Percentiles rank a stretch among this genome's conserved stretches.
These are phyloP conservation scores for Gasterosteus aculeatus DNA, from an alignment of 2,113 vertebrate genomes.

Conservation along the genomic window DNA sequence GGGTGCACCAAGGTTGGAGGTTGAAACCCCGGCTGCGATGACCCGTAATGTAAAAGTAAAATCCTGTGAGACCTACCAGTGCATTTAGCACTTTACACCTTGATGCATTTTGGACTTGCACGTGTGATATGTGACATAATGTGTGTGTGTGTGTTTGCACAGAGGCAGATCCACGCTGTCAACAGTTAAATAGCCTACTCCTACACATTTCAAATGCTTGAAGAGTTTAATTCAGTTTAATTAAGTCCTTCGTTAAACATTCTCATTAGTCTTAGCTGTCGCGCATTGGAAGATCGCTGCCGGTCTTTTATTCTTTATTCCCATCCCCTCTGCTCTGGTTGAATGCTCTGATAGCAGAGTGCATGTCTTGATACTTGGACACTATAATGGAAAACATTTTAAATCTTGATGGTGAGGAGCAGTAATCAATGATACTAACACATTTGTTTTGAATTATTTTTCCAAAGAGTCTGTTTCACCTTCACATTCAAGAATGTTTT, in stretches of 20 bases:
- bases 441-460: background rate
- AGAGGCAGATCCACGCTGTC: slow-evolving; percentile 10
- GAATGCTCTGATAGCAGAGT: background rate
- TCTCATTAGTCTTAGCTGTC: background rate
- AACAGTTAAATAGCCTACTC: no score
- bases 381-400: background rate
- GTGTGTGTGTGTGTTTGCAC: slow-evolving; percentile 19
- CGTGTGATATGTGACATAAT: no score
- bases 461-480: background rate
- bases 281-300: background rate
- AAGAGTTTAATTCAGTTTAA: no score
- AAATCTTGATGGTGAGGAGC: background rate
- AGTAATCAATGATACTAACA: background rate
- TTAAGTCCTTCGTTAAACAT: no score
- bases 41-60: no score
- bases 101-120: no score
- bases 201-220: no score
- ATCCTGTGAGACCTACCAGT: no score
- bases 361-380: background rate
- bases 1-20: no score
- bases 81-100: no score
- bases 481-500: background rate
- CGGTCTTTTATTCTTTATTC: background rate
- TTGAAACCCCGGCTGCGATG: no score
- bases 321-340: background rate